Evolutionary conservation across 2,797 vertebrate genomes (phyloP), one percentile per base, ranked within the genome.

Genomic region (Miichthys miiuy): DNA sequence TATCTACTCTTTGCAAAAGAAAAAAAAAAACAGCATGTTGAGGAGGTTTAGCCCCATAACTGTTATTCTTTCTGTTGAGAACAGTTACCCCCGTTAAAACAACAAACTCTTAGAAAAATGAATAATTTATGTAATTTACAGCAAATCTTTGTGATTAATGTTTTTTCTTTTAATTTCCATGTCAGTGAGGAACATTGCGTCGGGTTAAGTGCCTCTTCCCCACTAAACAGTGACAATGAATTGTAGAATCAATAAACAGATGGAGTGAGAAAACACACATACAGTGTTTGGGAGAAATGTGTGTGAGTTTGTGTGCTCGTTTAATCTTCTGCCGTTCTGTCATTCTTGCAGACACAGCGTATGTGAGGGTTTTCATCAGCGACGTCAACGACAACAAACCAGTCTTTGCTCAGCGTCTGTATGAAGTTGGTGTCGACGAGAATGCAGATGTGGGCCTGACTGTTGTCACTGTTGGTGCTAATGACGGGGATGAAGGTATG

Each of bases 381-480:
- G 97, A 97, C 38, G 95, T 97, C 90, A 97, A 97, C 47, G 97
- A 98, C 95, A 98, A 98, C 96, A 97, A 96, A 78, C 96, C 97
- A 0, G 77, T 94, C 75, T 98, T 97, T 75, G 91, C 95, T 81
- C 96, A 95, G 86, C 92, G 94, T 0, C 91, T 96, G 87, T 97
- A 97, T 78, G 96, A 97, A 93, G 95, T 96, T 3, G 94, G 88
- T 21, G 94, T 97, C 25, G 95, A 95, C 48, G 97, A 97, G 93
- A 95, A 97, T 81, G 96, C 95, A 83, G 97, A 97, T 25, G 96
- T 97, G 72, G 96, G 96, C 81, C 93, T 93, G 17, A 92, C 94
- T 83, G 80, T 97, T 87, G 91, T 96, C 80, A 96, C 95, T 2
- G 96, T 97, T 80, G 96, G 94, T 7, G 96, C 97, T 87, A 95